These are phyloP conservation scores for Grallaria varia DNA, from an alignment of 2,113 vertebrate species.

Conservation along the genomic window DNA sequence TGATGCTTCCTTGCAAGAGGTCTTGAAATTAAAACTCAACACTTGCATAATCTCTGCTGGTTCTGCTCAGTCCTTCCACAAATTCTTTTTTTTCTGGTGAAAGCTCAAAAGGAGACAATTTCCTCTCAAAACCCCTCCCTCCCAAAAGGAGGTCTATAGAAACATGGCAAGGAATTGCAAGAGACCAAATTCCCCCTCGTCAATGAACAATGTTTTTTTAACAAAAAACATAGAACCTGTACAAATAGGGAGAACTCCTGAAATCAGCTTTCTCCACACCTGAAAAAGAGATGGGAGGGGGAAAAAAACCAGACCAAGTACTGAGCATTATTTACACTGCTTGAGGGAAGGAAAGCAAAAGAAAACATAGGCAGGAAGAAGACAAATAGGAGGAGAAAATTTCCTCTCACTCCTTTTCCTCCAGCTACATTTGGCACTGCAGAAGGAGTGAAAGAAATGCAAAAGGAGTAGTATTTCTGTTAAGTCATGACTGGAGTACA, in stretches of 20 bases:
- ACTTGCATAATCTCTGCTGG: not conserved
- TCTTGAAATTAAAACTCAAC: not conserved
- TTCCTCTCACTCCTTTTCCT: not conserved
- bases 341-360: not conserved
- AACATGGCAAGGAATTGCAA: not conserved
- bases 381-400: not conserved
- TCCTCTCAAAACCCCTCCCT: not conserved
- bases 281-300: not conserved
- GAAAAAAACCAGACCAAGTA: not conserved
- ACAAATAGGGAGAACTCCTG: not conserved
- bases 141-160: not conserved
- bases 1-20: not conserved
- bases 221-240: not conserved
- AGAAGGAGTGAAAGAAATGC: not conserved
- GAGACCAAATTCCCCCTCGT: not conserved
- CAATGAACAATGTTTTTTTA: not conserved
- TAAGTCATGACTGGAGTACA: not conserved
- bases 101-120: not conserved
- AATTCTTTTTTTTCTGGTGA: slow-evolving; percentile 27
- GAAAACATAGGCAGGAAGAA: not conserved
- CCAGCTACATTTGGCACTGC: slow-evolving; percentile 42
- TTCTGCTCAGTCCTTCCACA: not conserved
- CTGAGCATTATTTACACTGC: slow-evolving; percentile 23
- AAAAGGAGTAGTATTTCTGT: not conserved
- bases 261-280: slow-evolving; percentile 16